Percentiles rank a stretch among this genome's conserved stretches.
phyloP scores from a whole-genome alignment of 2,797 vertebrate species.

The Danio jaintianensis region DNA sequence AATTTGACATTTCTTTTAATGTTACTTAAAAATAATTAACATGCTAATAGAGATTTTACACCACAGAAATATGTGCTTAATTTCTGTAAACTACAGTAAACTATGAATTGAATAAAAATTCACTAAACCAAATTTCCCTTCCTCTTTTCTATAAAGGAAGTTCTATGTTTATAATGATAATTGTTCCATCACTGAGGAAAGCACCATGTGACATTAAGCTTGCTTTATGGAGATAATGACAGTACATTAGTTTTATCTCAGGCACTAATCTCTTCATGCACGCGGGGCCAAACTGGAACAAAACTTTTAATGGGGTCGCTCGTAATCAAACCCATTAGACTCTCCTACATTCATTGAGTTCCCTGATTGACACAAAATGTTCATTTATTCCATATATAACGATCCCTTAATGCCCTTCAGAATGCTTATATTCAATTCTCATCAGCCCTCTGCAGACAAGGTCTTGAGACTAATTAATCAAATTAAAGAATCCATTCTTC shows the following conservation, averaged over 20 bases:
- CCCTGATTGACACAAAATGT: conserved; percentile 46
- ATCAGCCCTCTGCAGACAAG: conserved; percentile 54
- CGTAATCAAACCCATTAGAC: conserved; percentile 47
- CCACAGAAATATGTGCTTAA: too few species aligned
- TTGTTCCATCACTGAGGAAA: not conserved
- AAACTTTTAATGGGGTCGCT: conserved; percentile 39
- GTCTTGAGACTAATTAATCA: conserved; percentile 58
- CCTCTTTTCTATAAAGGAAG: not conserved
- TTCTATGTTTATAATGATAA: conserved; percentile 22
- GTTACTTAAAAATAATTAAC: too few species aligned
- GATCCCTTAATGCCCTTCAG: conserved; percentile 41
- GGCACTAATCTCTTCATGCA: conserved; percentile 32
- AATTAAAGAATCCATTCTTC: conserved; percentile 57
- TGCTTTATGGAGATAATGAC: conserved; percentile 15
- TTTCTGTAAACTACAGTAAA: not conserved
- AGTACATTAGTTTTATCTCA: conserved; percentile 15
- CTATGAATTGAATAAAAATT: not conserved
- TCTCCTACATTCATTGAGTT: conserved; percentile 24
- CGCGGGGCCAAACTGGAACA: conserved; percentile 23
- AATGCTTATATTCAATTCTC: conserved; percentile 52
- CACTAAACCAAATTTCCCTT: conserved; percentile 1
- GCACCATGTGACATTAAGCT: not conserved
- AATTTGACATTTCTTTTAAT: too few species aligned
- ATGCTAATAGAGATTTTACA: too few species aligned
- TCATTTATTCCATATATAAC: conserved; percentile 40